Evolutionary conservation across 2,888 invertebrate species (phyloP), one percentile per base, ranked within the genome.

Genomic region (Athalia rosae): DNA sequence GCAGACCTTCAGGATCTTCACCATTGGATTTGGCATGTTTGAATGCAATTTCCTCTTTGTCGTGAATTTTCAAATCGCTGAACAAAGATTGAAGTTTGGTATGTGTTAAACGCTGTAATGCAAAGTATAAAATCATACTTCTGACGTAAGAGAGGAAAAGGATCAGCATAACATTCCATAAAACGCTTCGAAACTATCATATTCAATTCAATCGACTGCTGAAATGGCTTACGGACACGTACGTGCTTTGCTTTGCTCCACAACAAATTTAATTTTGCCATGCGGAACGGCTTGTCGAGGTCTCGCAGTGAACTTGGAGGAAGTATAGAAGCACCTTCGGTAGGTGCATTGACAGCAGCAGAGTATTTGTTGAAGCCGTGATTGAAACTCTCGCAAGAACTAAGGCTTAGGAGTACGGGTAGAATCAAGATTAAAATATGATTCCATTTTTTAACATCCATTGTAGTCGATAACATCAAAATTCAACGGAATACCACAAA

Each of bases 211-310:
- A 28, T 28, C 2, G 28, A 28, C 2, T 28, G 28, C 28, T 28
- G 28, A 28, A 28, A 28, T 28, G 2, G 28, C 28, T 28, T 28
- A 28, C 28, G 78, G 76, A 78, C 64, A 90, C 92, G 91, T 92
- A 97, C 97, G 90, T 95, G 94, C 90, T 95, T 94, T 9, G 98
- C 98, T 91, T 98, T 98, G 4, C 94, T 91, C 98, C 98, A 98
- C 43, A 98, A 91, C 78, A 96, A 90, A 91, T 98, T 98, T 50
- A 98, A 90, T 91, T 98, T 98, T 48, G 95, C 94, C 95, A 98
- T 97, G 82, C 97, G 92, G 90, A 95, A 98, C 4, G 97, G 98
- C 85, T 95, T 94, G 82, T 96, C 94, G 64, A 97, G 89, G 79
- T 93, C 94, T 85, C 95, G 93, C 81, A 96, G 93, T 79, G 90